These are phyloP conservation scores for Drosophila maculinotata DNA, from an alignment of 2,888 invertebrate genomes.

Conservation along the genomic window DNA sequence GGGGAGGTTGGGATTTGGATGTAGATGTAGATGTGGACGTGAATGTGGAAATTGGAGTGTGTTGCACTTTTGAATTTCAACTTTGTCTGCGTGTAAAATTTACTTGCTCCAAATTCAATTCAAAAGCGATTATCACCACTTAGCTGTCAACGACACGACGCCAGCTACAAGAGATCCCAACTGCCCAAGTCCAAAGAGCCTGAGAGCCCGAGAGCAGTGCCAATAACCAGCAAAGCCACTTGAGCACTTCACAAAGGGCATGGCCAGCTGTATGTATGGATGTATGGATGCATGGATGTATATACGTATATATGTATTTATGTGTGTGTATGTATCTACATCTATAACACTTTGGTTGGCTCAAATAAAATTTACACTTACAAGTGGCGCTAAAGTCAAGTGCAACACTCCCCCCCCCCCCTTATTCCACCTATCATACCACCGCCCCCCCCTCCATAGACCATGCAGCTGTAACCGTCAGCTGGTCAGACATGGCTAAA, in stretches of 20 bases:
- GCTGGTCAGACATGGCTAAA: conserved; percentile 71
- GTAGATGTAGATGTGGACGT: conserved; percentile 2
- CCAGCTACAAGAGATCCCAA: conserved; percentile 49
- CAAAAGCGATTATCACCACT: conserved; percentile 81
- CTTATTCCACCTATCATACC: neutral
- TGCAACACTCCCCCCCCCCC: conserved; percentile 28
- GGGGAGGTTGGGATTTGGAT: conserved; percentile 2
- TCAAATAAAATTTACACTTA: conserved; percentile 77
- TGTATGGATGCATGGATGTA: conserved; percentile 7
- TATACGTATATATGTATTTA: conserved; percentile 12
- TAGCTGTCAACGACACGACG: conserved; percentile 79
- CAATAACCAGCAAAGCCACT: conserved; percentile 63
- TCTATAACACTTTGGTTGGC: conserved; percentile 62
- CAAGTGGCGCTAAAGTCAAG: conserved; percentile 80
- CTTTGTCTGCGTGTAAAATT: conserved; percentile 70
- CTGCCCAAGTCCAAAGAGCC: conserved; percentile 21
- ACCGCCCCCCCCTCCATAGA: neutral
- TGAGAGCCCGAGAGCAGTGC: conserved; percentile 38
- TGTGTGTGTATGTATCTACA: conserved; percentile 28
- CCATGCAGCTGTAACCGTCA: conserved; percentile 52
- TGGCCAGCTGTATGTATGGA: conserved; percentile 10
- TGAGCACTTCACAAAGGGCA: conserved; percentile 58
- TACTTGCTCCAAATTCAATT: conserved; percentile 75
- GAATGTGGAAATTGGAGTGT: conserved; percentile 29
- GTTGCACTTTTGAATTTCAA: conserved; percentile 76